Base-by-base conservation (phyloP, 2,797 vertebrate species). In the Smutsia temminckii region DNA sequence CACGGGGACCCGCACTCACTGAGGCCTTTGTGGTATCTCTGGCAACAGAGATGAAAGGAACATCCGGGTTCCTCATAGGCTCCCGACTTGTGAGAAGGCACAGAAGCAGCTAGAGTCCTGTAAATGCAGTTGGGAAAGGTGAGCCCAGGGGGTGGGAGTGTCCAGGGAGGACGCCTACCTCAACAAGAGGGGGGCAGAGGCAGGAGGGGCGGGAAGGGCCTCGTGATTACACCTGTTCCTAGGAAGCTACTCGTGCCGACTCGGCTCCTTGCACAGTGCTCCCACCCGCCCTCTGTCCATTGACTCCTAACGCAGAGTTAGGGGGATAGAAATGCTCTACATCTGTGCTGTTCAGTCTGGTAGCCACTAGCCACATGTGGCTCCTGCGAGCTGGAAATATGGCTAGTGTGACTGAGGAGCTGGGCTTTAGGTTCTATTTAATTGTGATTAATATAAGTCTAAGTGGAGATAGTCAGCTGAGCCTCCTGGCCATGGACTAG, bases 231-330 rank as follows among this genome's bases (percentile, higher is more conserved):
- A 49, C 61, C 78, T 53, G 72, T 12, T 59, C 49, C 0, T 3
- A 14, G 8, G 23, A 46, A 66, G 57, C 55, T 0, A 0, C 66
- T 32, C 0, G 25, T 3, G 6, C 34, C 27, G 55, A n/a, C 37
- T 5, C 32, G 57, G n/a, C 4, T 5, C 32, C 85, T 32, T 2
- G 5, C 20, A 27, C 11, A 1, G 42, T 2, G n/a, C 32, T 5
- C 14, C 34, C 2, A 5, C 53, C 46, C 20, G 29, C 74, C 71
- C 34, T 23, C 0, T 27, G 12, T 42, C 23, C 1, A 13, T 21
- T 11, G 61, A 29, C 18, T 55, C 55, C 16, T 59, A n/a, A n/a
- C 10, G 0, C n/a, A 29, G 57, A 34, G 25, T 57, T 13, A 34
- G 34, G 32, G 18, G 29, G n/a, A 13, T 9, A 37, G 69, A 53